Evolutionary conservation across 2,888 invertebrate species (phyloP).

Genomic region (Chelonus formosanus): DNA sequence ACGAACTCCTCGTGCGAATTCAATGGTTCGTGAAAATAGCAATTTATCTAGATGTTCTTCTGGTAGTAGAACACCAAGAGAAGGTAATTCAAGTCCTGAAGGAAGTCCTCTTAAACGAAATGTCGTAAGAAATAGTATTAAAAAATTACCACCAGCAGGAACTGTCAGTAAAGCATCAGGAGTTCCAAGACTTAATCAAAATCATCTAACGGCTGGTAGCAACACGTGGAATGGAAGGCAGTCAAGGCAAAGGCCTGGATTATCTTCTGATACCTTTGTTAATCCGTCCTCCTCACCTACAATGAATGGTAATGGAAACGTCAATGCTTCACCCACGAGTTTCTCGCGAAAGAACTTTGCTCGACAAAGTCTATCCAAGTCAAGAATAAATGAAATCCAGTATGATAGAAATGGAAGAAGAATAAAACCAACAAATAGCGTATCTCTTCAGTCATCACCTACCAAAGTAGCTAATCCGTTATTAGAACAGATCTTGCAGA

Average conservation of each 20-base stretch:
- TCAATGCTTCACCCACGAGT: slow-evolving; percentile 55
- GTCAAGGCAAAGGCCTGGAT: slow-evolving; percentile 63
- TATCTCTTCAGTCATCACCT: slow-evolving; percentile 72
- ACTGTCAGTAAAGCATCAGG: slow-evolving; percentile 57
- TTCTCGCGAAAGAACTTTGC: slow-evolving; percentile 62
- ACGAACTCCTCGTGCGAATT: slow-evolving; percentile 51
- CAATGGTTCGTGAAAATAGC: slow-evolving; percentile 56
- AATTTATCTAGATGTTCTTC: slow-evolving; percentile 56
- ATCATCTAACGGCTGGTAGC: slow-evolving; percentile 61
- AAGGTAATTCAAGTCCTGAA: slow-evolving; percentile 56
- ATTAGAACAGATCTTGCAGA: slow-evolving; percentile 76
- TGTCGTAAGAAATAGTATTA: slow-evolving; percentile 67
- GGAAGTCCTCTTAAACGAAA: slow-evolving; percentile 71
- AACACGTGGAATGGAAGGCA: slow-evolving; percentile 81
- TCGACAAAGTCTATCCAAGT: slow-evolving; percentile 62
- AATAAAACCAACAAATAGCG: slow-evolving; percentile 60
- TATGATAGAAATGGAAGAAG: slow-evolving; percentile 67
- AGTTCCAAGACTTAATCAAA: slow-evolving; percentile 58
- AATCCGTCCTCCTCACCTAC: slow-evolving; percentile 45
- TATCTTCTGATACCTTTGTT: slow-evolving; percentile 74
- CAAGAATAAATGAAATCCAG: slow-evolving; percentile 62
- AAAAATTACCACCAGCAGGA: slow-evolving; percentile 66
- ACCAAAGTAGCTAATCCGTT: slow-evolving; percentile 73
- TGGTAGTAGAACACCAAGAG: slow-evolving; percentile 54
- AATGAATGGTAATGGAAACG: slow-evolving; percentile 38